Conservation (phyloP, 2,113 vertebrate genomes). For the Antidorcas marsupialis region DNA sequence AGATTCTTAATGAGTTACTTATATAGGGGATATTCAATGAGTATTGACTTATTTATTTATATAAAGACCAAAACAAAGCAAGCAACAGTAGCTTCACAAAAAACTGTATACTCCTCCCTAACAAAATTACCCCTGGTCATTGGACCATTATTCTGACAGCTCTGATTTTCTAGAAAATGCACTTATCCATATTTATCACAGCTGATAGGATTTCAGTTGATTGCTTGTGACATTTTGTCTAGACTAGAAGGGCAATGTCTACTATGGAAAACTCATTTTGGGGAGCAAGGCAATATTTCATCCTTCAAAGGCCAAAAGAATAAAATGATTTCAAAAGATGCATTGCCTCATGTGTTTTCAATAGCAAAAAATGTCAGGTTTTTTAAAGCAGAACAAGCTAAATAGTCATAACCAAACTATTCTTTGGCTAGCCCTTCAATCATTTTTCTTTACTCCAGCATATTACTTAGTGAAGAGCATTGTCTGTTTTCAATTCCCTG, state of each 20-base stretch:
- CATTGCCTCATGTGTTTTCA: conserved; percentile 21
- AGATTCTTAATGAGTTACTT: conserved; percentile 35
- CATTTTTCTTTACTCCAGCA: not conserved
- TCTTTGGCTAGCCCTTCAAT: not conserved
- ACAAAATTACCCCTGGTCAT: conserved; percentile 68
- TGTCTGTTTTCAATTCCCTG: not conserved
- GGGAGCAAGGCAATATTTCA: conserved; percentile 65
- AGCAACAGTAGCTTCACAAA: conserved; percentile 59
- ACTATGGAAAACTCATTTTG: conserved; percentile 57
- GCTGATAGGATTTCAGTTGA: conserved; percentile 77
- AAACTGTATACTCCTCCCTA: conserved; percentile 65
- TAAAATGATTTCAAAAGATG: conserved; percentile 66
- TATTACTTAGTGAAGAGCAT: not conserved
- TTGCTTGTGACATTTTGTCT: conserved; percentile 77
- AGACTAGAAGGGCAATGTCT: conserved; percentile 58
- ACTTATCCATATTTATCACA: conserved; percentile 72
- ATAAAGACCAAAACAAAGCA: conserved; percentile 43
- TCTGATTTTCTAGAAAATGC: conserved; percentile 71
- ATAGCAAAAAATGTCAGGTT: conserved; percentile 41
- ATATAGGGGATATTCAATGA: conserved; percentile 26
- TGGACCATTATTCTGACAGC: conserved; percentile 69
- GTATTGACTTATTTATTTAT: conserved; percentile 51
- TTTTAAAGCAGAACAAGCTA: conserved; percentile 26
- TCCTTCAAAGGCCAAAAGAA: conserved; percentile 64
- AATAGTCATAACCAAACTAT: conserved; percentile 20